Base-by-base conservation (phyloP, 2,888 invertebrate species). In the Thysanoteuthis rhombus region DNA sequence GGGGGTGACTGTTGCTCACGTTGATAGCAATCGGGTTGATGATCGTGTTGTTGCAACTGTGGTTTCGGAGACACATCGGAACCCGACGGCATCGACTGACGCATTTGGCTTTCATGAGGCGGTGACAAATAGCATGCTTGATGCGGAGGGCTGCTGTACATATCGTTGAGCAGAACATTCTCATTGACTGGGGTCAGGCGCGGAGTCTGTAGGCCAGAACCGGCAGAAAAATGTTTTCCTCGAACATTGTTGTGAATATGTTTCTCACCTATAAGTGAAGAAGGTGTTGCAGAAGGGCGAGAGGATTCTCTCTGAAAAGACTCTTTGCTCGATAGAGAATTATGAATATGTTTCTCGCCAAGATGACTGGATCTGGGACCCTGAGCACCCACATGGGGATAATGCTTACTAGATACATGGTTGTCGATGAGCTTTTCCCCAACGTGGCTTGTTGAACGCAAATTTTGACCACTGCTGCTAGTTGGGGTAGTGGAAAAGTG, bases 71-170 rank as follows among this genome's bases (percentile, higher is more conserved):
- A 16, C 28, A 28, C 12, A 42, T 40, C 32, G 16, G 91, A n/a
- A 19, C 40, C 42, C 28, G 91, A 0, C 40, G 39, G 40, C 75
- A 75, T 75, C 40, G 91, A 40, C 32, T 91, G 40, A 12, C 25
- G n/a, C n/a, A 75, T 75, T 75, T 19, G n/a, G 75, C 36, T 75
- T 75, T 75, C 75, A 10, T 75, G 75, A 10, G 39, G 91, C 22
- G 91, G 91, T 39, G 91, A 38, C 5, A 91, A 12, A 91, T 91
- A 91, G 25, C 91, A 91, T 22, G 91, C 40, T 39, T 91, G 91
- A 91, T 42, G 39, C 12, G 91, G 32, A 36, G 91, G 91, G 42
- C 91, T 91, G 91, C 91, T 42, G 42, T 91, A 91, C 40, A 91
- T 91, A 40, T 91, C 91, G 40, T 25, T 91, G 12, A 91, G 91